Evolutionary conservation across 64 coral and sea anemone genomes (phyloP), one percentile per base, ranked within the genome.

Genomic region (Montipora foliosa): DNA sequence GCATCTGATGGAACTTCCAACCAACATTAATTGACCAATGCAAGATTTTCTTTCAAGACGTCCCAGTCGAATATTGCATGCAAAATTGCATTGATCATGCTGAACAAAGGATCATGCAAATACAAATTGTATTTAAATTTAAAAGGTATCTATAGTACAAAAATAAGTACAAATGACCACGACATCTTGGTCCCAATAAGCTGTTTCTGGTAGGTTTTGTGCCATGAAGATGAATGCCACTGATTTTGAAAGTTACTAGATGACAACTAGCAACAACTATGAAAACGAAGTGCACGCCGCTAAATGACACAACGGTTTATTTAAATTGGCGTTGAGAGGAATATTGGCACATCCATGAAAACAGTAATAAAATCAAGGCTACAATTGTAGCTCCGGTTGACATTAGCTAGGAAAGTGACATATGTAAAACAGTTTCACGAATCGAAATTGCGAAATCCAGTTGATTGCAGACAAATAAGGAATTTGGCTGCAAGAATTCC

Each of bases 271-370:
- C 48, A 72, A 24, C 24, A 71, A 86, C 45, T 49, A 44, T 44
- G 82, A 19, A 86, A 86, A 49, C 66, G 71, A 86, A 49, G 49
- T 50, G 46, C 29, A 86, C 44, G 82, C 58, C 46, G 47, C 47
- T 50, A 70, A 19, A 67, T 25, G 60, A 21, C 66, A 84, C 58
- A 21, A 49, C 82, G 66, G 82, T 71, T 86, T 14, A 86, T 86
- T 86, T 24, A 71, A 71, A 86, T 67, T 71, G 66, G 66, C 47
- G 37, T 8, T 20, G 66, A 71, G 44, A 48, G 44, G 7, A 44
- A 82, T 82, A 82, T 64, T 82, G 55, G 82, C 82, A 50, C 49
- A 72, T 45, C 20, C 19, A n/a, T 50, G 66, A 45, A 78, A 86
- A 86, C 19, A 14, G 11, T 37, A 37, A 37, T 37, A 37, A 37